These are phyloP conservation scores for Hydrophis major DNA, from an alignment of 2,797 vertebrate genomes.

Conservation along the genomic window DNA sequence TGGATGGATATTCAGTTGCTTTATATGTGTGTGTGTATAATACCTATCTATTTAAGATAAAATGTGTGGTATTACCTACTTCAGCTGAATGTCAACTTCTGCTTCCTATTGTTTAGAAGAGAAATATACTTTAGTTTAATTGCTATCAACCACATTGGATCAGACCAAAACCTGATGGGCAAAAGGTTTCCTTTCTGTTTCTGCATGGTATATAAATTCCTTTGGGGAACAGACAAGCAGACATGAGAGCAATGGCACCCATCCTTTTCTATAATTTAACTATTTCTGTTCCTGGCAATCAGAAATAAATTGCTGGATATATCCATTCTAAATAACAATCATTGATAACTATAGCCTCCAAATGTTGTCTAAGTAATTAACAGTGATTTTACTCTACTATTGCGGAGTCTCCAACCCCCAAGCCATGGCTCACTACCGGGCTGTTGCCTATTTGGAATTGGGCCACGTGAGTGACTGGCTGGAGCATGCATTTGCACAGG, in stretches of 20 bases:
- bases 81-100: background rate
- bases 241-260: background rate
- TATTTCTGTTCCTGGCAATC: background rate
- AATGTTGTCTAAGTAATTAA: background rate
- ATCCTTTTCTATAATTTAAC: background rate
- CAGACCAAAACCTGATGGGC: background rate
- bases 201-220: background rate
- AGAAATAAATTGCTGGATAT: background rate
- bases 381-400: background rate
- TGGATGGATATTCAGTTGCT: too few relatives aligned
- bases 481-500: accelerated
- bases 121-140: background rate
- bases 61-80: background rate
- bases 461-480: background rate
- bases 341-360: background rate
- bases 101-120: background rate
- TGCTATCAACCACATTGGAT: background rate
- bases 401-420: background rate
- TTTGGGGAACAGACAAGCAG: background rate
- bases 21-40: too few relatives aligned
- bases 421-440: background rate
- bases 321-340: background rate
- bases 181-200: background rate
- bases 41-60: background rate
- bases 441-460: background rate